Percentiles rank a stretch among this genome's conserved stretches.
Evolutionary conservation across 1,140 invertebrate genomes (phyloP).

Genomic region (Lerema accius): DNA sequence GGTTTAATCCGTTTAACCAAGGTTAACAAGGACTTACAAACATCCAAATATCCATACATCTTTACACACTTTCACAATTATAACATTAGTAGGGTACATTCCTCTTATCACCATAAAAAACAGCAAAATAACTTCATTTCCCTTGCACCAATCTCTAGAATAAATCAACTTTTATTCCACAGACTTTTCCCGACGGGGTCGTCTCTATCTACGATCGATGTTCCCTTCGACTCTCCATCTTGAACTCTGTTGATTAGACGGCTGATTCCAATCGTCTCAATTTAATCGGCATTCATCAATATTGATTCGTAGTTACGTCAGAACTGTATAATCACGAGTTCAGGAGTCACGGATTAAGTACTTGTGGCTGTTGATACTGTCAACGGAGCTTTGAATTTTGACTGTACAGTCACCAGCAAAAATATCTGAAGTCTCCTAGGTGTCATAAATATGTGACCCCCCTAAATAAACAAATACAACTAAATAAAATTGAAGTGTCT

Average conservation of each 20-base stretch:
- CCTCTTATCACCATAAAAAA: too few species aligned
- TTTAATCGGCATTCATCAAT: slow-evolving; percentile 30
- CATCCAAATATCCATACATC: too few species aligned
- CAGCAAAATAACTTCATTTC: too few species aligned
- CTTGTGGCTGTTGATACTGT: background rate
- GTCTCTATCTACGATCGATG: background rate
- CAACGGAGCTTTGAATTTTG: background rate
- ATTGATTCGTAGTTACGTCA: slow-evolving; percentile 21
- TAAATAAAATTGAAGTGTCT: too few species aligned
- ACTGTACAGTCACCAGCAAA: too few species aligned
- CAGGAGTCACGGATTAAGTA: background rate
- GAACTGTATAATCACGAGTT: slow-evolving; percentile 13
- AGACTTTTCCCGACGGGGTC: background rate
- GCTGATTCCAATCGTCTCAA: slow-evolving; percentile 25
- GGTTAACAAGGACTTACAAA: too few species aligned
- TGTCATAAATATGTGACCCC: too few species aligned
- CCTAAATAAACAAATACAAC: too few species aligned
- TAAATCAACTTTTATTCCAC: background rate
- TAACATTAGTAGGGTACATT: too few species aligned
- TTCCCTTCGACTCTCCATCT: background rate
- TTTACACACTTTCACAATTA: too few species aligned
- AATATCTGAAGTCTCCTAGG: too few species aligned
- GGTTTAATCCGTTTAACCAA: too few species aligned
- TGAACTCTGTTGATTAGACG: background rate
- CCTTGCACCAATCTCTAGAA: background rate